Evolutionary conservation across 2,888 invertebrate genomes (phyloP), one percentile per base, ranked within the genome.

Genomic region (Stenurella melanura): DNA sequence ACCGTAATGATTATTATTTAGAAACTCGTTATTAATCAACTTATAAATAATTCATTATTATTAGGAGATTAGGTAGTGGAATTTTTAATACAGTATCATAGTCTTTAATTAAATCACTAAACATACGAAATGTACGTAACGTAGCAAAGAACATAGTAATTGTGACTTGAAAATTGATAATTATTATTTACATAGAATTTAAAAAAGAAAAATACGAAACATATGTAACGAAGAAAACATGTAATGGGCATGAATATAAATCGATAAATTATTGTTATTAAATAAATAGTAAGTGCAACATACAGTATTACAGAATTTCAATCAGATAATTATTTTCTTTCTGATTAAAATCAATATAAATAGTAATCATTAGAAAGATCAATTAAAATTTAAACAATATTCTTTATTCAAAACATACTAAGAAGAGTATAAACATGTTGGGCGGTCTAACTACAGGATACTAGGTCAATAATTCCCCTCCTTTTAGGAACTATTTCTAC

Each of bases 21-120:
- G 67, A 67, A 67, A 67, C 67, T 67, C 26, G 67, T 54, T 67
- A 67, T 67, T 67, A 67, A 50, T 54, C 19, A 54, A 30, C 50
- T 67, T 67, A 26, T 67, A 67, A 54, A 67, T 67, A 26, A 67
- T 67, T 67, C 67, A 67, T 50, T 67, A 67, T 50, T 67, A 67
- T 54, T 19, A 58, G 57, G 50, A 66, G 67, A 67, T 67, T 67
- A 54, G 54, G 50, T 54, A 54, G 67, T 67, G 67, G 54, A 67
- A 67, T 67, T 67, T 54, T 54, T 50, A 54, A 54, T 67, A n/a
- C 6, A 7, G 67, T 54, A 30, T 64, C 50, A 64, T 19, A 50
- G 50, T 50, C 6, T n/a, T 50, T 50, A 42, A 42, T 42, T 42
- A 42, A 42, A 42, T 42, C 42, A 15, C 15, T 42, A 42, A 42